phyloP scores from a whole-genome alignment of 2,888 invertebrate species.

The Spilosoma lubricipeda region DNA sequence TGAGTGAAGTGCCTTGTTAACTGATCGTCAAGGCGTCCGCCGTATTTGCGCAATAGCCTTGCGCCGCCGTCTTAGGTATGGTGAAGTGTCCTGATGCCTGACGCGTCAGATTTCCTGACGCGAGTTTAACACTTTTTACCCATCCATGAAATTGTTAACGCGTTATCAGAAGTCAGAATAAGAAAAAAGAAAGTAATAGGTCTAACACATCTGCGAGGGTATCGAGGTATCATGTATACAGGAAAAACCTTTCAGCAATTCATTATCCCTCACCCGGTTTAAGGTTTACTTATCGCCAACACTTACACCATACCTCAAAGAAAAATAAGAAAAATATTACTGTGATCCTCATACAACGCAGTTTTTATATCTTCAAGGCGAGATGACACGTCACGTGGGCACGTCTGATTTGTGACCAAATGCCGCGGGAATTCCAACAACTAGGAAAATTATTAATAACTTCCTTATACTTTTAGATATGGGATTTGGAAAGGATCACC shows the following conservation, averaged over 20 bases:
- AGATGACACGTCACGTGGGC: constrained; percentile 10
- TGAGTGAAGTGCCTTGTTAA: no score
- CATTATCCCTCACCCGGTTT: not conserved
- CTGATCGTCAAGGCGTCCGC: no score
- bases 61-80: no score
- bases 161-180: no score
- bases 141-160: no score
- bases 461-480: constrained; percentile 19
- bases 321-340: constrained; percentile 68
- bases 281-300: not conserved
- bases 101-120: no score
- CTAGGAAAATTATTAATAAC: constrained; percentile 36
- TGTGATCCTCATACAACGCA: not conserved
- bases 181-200: no score
- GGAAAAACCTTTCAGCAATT: not conserved
- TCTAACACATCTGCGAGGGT: no score
- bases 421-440: constrained; percentile 19
- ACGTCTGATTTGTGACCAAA: constrained; percentile 70
- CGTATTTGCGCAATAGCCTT: no score
- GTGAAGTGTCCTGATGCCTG: no score
- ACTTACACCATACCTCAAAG: constrained; percentile 40
- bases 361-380: constrained; percentile 10
- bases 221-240: no score
- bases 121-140: no score
- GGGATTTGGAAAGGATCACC: not conserved